Base-by-base conservation (phyloP, 2,797 vertebrate species). In the Eulemur rubriventer region DNA sequence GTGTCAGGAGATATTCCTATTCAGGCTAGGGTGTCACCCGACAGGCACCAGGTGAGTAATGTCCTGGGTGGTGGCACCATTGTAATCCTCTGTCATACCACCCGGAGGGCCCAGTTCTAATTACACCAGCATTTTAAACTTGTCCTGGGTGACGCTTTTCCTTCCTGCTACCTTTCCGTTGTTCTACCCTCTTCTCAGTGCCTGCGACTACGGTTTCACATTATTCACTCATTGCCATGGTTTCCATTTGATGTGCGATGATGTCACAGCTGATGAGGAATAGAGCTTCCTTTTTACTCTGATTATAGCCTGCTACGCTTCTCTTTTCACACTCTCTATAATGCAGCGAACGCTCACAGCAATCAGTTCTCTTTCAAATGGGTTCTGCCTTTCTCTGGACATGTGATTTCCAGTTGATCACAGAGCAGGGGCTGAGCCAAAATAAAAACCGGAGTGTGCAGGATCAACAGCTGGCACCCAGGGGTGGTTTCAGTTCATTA, bases 141-240 rank as follows among this genome's bases (percentile, higher is more conserved):
- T 24, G 38, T 61, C 95, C 80, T 59, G 43, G 83, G 7, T 41
- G 83, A 46, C 30, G 6, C 87, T 0, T 3, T n/a, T 67, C 50
- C 81, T 89, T 50, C 94, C 78, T 43, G 82, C 86, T 73, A 59
- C 90, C 85, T 59, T 41, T 28, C 84, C 63, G 43, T 86, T 95
- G 94, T 94, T 41, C 69, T 2, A 1, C 52, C 63, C 69, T 80
- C 9, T 79, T 90, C 78, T n/a, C 4, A 0, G 9, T 70, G 83
- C 57, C 43, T 48, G 65, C 6, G 50, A 95, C 43, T 70, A 43
- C 0, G 2, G 17, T 41, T 94, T 65, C 73, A 0, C 41, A 14
- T 55, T 26, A 69, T 85, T 69, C 76, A 59, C 95, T 41, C 80
- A 92, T 93, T 63, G 73, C 94, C 94, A 67, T 95, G 96, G 94